phyloP scores from a whole-genome alignment of 92 coral and sea anemone genomes.

The Actinostola sp. region DNA sequence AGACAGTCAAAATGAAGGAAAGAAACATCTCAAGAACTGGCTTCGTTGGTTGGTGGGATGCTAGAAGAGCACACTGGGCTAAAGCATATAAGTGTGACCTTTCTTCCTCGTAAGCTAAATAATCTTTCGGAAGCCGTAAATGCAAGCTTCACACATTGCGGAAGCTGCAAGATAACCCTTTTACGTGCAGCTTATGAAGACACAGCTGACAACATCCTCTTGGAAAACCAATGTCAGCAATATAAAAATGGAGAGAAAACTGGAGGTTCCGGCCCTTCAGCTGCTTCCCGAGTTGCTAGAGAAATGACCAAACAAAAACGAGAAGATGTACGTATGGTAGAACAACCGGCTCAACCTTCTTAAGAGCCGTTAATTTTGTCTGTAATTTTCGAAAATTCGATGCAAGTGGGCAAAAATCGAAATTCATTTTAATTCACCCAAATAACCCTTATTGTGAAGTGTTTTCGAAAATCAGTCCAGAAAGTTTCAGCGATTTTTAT shows the following conservation, averaged over 20 bases:
- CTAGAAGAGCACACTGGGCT: constrained; percentile 34
- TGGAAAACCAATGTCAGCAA: constrained; percentile 41
- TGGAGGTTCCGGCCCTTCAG: constrained; percentile 41
- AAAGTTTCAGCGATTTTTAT: too few species aligned
- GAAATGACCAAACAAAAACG: constrained; percentile 47
- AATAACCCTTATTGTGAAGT: too few species aligned
- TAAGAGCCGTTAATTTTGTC: too few species aligned
- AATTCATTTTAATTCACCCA: too few species aligned
- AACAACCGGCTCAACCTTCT: constrained; percentile 38
- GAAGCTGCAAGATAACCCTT: constrained; percentile 42
- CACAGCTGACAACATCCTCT: constrained; percentile 32
- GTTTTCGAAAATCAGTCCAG: too few species aligned
- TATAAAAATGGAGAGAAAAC: constrained; percentile 32
- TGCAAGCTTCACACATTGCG: constrained; percentile 30
- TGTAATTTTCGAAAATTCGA: too few species aligned
- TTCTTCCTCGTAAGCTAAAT: constrained; percentile 10
- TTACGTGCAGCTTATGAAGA: constrained; percentile 46
- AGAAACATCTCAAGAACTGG: constrained; percentile 35
- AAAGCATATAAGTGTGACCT: constrained; percentile 41
- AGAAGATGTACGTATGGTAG: constrained; percentile 31
- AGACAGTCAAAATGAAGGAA: constrained; percentile 12
- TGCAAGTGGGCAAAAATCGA: too few species aligned
- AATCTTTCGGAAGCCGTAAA: constrained; percentile 41
- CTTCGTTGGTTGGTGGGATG: constrained; percentile 39
- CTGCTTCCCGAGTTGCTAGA: constrained; percentile 27